A percentile compares a stretch with the other conserved stretches of the same genome.
phyloP scores from a whole-genome alignment of 2,113 vertebrate genomes.

The Danio rerio region GRCz12tu NC_133190.1:23631501-23632000 shows the following conservation, averaged over 20 bases:
- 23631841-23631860: background rate
- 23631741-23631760: background rate
- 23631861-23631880: slow-evolving; percentile 9
- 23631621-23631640: too few relatives aligned
- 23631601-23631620: too few relatives aligned
- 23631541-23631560: background rate
- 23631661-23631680: too few relatives aligned
- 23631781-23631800: background rate
- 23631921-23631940: slow-evolving; percentile 65
- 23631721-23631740: too few relatives aligned
- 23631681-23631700: background rate
- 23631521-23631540: background rate
- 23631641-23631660: too few relatives aligned
- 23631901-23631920: slow-evolving; percentile 67
- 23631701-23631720: background rate
- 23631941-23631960: slow-evolving; percentile 68
- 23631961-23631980: slow-evolving; percentile 64
- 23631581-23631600: too few relatives aligned
- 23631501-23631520: background rate
- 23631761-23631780: background rate
- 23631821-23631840: background rate
- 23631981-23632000: slow-evolving; percentile 43
- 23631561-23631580: too few relatives aligned
- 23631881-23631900: slow-evolving; percentile 70
- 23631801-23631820: background rate